Evolutionary conservation across 2,797 vertebrate genomes (phyloP).

Genomic region (Melanotaenia pygmaea): DNA sequence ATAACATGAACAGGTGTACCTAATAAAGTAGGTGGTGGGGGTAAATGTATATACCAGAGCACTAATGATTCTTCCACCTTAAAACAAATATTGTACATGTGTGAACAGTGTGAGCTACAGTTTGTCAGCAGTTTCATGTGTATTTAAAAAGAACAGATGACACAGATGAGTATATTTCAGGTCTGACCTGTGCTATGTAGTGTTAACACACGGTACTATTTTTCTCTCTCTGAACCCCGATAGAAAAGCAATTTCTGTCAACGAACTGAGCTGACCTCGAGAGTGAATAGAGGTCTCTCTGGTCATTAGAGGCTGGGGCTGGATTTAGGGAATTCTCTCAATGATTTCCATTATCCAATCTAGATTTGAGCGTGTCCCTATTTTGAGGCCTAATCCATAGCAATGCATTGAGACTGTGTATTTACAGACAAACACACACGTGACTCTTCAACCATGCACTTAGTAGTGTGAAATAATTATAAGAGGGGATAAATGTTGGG

Average conservation of each 20-base stretch:
- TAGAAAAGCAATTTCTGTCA: conserved; percentile 18
- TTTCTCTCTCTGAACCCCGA: background rate
- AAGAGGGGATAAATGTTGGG: conserved; percentile 72
- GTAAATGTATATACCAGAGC: background rate
- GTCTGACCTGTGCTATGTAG: background rate
- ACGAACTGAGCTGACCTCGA: conserved; percentile 21
- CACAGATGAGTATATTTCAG: background rate
- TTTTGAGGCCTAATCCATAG: conserved; percentile 52
- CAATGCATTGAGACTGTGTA: conserved; percentile 45
- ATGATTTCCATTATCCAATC: conserved; percentile 47
- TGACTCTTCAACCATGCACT: conserved; percentile 44
- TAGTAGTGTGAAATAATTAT: conserved; percentile 74
- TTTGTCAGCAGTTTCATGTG: background rate
- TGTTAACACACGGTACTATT: background rate
- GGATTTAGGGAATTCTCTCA: conserved; percentile 35
- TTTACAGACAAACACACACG: conserved; percentile 31
- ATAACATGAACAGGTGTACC: too few relatives aligned
- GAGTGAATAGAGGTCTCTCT: conserved; percentile 11
- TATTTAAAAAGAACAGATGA: background rate
- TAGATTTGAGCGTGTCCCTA: conserved; percentile 29
- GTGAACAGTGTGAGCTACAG: background rate
- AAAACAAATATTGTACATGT: background rate
- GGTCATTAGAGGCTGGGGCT: conserved; percentile 23
- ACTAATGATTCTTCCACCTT: background rate
- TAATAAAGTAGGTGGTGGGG: too few relatives aligned